Evolutionary conservation across 2,113 vertebrate species (phyloP), one percentile per base, ranked within the genome.

Genomic region (Irena cyanogastra): DNA sequence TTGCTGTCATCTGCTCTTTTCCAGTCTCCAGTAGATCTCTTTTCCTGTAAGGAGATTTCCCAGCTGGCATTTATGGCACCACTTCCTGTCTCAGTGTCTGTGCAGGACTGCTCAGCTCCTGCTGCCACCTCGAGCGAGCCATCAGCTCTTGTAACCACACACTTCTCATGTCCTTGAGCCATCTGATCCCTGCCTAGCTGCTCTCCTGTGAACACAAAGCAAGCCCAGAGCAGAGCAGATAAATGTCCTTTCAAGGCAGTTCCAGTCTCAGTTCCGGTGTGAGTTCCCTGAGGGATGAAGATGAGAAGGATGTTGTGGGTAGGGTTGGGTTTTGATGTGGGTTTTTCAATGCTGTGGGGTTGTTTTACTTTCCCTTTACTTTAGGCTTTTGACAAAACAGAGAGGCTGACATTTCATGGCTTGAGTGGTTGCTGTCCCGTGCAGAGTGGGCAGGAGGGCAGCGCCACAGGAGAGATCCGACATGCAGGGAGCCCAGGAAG

Each of bases 111-210:
- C 63, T 52, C 83, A 52, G 69, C 59, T 50, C 37, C 81, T 49
- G 4, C 59, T 77, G 72, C 64, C 10, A 7, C 88, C 69, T 60
- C 11, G n/a, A 53, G 63, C 1, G 5, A 68, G 64, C 69, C 35
- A 16, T 10, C 13, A 3, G 4, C 81, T 66, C 5, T 18, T 59
- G 57, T 45, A 28, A 24, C 42, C 63, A 28, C 65, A 50, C 41
- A 0, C 31, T 64, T 72, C 35, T n/a, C 1, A 0, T 78, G 79
- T 35, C 66, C 1, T 0, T 15, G n/a, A 59, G 33, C 59, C 68
- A 18, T 26, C 82, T 72, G 52, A 23, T 42, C 60, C 65, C 60
- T 59, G 16, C 16, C 53, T 42, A 1, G 14, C 16, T 89, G 44
- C 35, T 71, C 60, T 82, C 17, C 41, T 44, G 2, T 52, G 45